These are phyloP conservation scores for Genyomyrus donnyi DNA, from an alignment of 2,113 vertebrate species.

Conservation along the genomic window DNA sequence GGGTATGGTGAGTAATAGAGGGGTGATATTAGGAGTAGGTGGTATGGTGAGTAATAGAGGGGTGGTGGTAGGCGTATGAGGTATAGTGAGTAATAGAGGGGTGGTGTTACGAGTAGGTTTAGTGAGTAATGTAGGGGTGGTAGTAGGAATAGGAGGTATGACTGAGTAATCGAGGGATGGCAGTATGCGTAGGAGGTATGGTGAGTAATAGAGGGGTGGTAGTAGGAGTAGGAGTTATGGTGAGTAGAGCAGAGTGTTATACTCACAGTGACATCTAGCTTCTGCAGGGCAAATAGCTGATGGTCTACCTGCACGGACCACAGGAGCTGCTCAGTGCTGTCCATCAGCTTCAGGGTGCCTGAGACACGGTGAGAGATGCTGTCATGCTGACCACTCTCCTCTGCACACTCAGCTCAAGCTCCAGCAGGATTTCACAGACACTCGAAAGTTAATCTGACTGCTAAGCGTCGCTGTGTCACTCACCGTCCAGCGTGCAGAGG, in stretches of 20 bases:
- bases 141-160: not conserved
- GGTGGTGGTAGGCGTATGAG: not conserved
- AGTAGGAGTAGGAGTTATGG: not conserved
- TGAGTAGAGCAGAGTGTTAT: not conserved
- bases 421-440: not conserved
- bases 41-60: not conserved
- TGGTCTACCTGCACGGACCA: slow-evolving; percentile 98
- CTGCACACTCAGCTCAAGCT: not conserved
- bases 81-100: not conserved
- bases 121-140: not conserved
- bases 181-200: too few relatives aligned
- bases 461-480: slow-evolving; percentile 35
- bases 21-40: not conserved
- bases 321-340: slow-evolving; percentile 81
- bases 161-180: not conserved
- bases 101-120: not conserved
- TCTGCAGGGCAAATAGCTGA: slow-evolving; percentile 92
- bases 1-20: not conserved
- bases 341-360: slow-evolving; percentile 94
- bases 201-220: not conserved
- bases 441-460: not conserved
- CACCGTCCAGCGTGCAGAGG: slow-evolving; percentile 93
- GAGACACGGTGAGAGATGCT: not conserved
- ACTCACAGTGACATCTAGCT: slow-evolving; percentile 91
- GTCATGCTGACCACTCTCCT: not conserved